Evolutionary conservation across 2,113 vertebrate species (phyloP).

Genomic region (Pipa parva): DNA sequence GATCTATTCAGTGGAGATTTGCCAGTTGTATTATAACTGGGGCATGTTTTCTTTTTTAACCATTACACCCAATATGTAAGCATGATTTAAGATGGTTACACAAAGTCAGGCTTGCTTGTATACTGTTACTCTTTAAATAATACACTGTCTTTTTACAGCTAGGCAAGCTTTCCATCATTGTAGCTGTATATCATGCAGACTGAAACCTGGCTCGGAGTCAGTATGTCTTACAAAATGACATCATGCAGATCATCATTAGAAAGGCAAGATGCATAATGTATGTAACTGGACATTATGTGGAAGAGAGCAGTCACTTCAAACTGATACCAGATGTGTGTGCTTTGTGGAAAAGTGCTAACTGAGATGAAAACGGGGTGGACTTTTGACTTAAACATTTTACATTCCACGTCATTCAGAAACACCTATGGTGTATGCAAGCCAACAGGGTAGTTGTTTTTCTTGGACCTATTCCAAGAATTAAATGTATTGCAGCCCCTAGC

Average conservation of each 20-base stretch:
- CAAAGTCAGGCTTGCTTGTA: conserved; percentile 2
- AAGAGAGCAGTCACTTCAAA: conserved; percentile 5
- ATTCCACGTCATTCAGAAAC: conserved; percentile 27
- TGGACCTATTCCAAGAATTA: conserved; percentile 26
- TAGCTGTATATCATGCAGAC: conserved; percentile 10
- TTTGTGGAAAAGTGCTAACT: background rate
- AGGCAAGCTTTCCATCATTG: conserved; percentile 30
- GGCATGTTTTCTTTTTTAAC: background rate
- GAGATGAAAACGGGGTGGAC: conserved; percentile 17
- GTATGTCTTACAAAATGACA: conserved; percentile 19
- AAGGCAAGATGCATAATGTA: background rate
- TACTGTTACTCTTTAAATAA: conserved; percentile 35
- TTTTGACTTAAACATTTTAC: conserved; percentile 35
- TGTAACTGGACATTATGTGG: background rate
- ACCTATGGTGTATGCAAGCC: conserved; percentile 15
- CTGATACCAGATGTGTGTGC: conserved; percentile 27
- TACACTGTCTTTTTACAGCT: conserved; percentile 10
- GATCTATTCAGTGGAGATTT: conserved; percentile 8
- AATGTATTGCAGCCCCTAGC: conserved; percentile 19
- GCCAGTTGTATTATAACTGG: background rate
- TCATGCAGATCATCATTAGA: conserved; percentile 15
- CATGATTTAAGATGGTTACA: conserved; percentile 14
- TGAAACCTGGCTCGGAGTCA: conserved; percentile 17
- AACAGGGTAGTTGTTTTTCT: conserved; percentile 22
- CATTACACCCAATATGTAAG: background rate